phyloP scores from a whole-genome alignment of 2,797 vertebrate genomes.

The Simalia tracyae region DNA sequence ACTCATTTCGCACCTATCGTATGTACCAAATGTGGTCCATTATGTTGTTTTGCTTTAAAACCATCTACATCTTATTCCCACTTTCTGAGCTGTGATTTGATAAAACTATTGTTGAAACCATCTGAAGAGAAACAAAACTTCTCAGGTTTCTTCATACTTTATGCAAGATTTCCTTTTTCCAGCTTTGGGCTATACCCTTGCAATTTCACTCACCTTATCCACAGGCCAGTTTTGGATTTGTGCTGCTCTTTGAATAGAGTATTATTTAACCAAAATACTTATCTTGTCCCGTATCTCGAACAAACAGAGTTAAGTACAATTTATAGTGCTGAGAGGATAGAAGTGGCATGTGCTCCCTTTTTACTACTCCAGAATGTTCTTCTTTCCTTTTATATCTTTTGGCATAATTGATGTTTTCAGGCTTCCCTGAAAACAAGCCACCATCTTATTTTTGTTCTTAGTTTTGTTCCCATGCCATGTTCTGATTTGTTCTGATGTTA shows the following conservation, averaged over 20 bases:
- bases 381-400: neutral
- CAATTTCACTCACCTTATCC: neutral
- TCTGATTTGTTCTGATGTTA: too few relatives aligned
- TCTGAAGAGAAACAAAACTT: neutral
- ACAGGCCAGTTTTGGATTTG: neutral
- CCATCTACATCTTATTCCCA: neutral
- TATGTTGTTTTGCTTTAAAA: neutral
- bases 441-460: too few relatives aligned
- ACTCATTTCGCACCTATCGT: conserved; percentile 90
- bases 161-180: neutral
- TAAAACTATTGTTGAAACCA: neutral
- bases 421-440: neutral
- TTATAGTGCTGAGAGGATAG: neutral
- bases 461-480: too few relatives aligned
- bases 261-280: neutral
- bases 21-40: conserved; percentile 64
- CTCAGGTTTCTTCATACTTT: neutral
- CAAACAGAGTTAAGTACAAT: neutral
- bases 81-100: neutral
- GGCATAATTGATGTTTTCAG: neutral
- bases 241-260: neutral
- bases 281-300: neutral
- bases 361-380: neutral
- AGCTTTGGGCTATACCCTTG: neutral
- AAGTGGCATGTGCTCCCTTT: too few relatives aligned